A percentile compares a stretch with the other conserved stretches of the same genome.
phyloP scores from a whole-genome alignment of 2,888 invertebrate genomes.

The Myopa testacea region DNA sequence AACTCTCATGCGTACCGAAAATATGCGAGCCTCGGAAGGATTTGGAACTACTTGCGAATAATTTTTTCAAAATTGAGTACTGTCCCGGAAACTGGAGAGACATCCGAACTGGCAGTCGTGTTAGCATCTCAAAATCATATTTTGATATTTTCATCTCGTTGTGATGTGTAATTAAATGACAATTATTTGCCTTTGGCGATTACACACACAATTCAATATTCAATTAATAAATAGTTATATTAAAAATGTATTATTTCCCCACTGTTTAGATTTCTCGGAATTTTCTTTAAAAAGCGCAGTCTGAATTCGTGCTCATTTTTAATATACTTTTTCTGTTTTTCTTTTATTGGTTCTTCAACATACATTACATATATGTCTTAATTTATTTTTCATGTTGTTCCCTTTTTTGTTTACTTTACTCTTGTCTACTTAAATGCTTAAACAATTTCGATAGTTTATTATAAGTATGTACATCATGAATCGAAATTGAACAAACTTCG shows the following conservation, averaged over 20 bases:
- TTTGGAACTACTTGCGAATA: too few relatives aligned
- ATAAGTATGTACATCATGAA: background rate
- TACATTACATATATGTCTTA: background rate
- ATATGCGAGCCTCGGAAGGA: too few relatives aligned
- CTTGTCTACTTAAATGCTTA: background rate
- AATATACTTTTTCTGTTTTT: background rate
- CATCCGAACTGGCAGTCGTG: background rate
- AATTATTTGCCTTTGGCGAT: conserved; percentile 33
- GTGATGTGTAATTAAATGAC: conserved; percentile 10
- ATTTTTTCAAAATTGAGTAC: too few relatives aligned
- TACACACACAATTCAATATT: conserved; percentile 37
- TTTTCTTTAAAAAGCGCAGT: background rate
- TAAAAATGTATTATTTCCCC: conserved; percentile 32
- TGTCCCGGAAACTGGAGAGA: too few relatives aligned
- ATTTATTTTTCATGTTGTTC: background rate
- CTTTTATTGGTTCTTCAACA: background rate
- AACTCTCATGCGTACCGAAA: too few relatives aligned
- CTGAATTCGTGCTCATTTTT: background rate
- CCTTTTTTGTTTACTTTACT: background rate
- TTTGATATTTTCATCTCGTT: background rate
- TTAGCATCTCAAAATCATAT: background rate
- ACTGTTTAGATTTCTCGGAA: background rate
- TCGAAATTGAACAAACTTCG: conserved; percentile 13
- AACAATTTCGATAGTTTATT: background rate
- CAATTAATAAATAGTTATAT: conserved; percentile 42